Base-by-base conservation (phyloP, 2,888 invertebrate genomes). In the Thumatha senex region DNA sequence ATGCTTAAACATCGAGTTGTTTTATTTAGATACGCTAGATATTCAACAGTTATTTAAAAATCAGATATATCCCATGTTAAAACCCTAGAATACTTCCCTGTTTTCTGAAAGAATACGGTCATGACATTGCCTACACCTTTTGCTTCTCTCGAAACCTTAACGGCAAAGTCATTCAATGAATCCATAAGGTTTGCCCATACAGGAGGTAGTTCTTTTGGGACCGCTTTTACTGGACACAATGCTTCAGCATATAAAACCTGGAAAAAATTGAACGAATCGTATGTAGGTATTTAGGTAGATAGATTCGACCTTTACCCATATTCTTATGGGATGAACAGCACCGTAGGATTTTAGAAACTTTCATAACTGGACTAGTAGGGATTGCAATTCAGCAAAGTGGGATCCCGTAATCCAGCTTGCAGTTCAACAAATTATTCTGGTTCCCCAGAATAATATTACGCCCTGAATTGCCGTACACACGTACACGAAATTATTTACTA, bases 31-130 rank as follows among this genome's bases (percentile, higher is more conserved):
- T 24, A 24, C 2, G 5, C 18, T 4, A 4, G 2, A 24, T 24
- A 4, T 4, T 24, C 18, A 4, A 4, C 2, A 24, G 5, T 24
- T 34, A n/a, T 7, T 40, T 40, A 24, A 24, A 40, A 40, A 40
- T 40, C 39, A 3, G 39, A 40, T 24, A 40, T 40, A 24, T 40
- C 39, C 39, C 39, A 40, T 12, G 39, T n/a, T n/a, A 40, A n/a
- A 40, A 40, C 39, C 24, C 39, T 18, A 11, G 39, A 40, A n/a
- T 12, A 24, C 18, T n/a, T n/a, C 7, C 24, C 39, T 24, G 39
- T 40, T 40, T 24, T 40, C n/a, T 12, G 24, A 40, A 12, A 40
- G 39, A 24, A 24, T 7, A 40, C 24, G 11, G 18, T 40, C 39
- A 40, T 40, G 8, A n/a, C 24, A 40, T 40, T 40, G n/a, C 39